phyloP scores from a whole-genome alignment of 1,140 invertebrate species.

The Atta texana region DNA sequence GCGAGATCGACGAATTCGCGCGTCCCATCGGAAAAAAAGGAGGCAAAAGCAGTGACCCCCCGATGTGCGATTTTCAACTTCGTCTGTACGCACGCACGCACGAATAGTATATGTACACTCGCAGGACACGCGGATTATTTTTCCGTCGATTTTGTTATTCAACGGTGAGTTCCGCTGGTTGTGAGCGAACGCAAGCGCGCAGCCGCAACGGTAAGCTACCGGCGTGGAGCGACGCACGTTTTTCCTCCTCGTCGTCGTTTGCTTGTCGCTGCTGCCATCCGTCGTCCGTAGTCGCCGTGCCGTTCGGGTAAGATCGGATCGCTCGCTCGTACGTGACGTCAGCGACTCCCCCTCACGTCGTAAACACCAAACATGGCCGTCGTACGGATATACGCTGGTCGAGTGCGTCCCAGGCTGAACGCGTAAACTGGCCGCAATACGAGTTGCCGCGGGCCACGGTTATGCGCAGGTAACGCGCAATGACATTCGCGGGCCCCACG shows the following conservation, averaged over 20 bases:
- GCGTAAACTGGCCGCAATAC: constrained; percentile 65
- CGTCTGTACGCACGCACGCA: background rate
- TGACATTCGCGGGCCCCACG: constrained; percentile 8
- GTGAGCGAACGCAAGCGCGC: background rate
- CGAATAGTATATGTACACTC: background rate
- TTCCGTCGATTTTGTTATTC: background rate
- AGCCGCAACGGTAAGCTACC: background rate
- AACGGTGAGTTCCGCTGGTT: background rate
- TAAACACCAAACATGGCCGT: constrained; percentile 87
- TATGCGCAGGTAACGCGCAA: constrained; percentile 43
- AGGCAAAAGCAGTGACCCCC: background rate
- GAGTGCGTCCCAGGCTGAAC: constrained; percentile 76
- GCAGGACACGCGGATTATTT: background rate
- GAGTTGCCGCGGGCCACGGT: constrained; percentile 43
- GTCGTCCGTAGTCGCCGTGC: constrained; percentile 55
- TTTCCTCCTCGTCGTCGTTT: constrained; percentile 26
- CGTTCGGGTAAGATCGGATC: constrained; percentile 79
- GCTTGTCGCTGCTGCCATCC: constrained; percentile 67
- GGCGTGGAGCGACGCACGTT: constrained; percentile 63
- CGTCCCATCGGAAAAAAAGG: constrained; percentile 78
- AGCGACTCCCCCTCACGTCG: constrained; percentile 84
- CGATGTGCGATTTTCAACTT: background rate
- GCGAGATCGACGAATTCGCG: constrained; percentile 76
- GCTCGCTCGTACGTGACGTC: constrained; percentile 80
- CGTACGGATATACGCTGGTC: constrained; percentile 79